These are phyloP conservation scores for Tachysurus fulvidraco DNA, from an alignment of 2,113 vertebrate species.

Conservation along the genomic window DNA sequence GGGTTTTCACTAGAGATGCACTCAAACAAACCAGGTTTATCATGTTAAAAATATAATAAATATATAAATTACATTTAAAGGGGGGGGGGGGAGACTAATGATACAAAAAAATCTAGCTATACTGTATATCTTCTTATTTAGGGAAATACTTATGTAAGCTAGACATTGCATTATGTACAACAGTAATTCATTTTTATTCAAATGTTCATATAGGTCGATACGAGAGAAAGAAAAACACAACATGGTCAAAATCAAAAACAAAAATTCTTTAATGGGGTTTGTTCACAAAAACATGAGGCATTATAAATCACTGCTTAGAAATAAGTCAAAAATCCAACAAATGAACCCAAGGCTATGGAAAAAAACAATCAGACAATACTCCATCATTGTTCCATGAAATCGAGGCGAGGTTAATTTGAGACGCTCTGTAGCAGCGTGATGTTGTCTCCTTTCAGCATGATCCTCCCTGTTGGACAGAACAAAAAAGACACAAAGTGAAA, in stretches of 20 bases:
- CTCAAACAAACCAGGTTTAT: too few relatives aligned
- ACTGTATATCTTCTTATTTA: background rate
- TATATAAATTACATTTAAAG: too few relatives aligned
- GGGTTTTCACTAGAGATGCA: too few relatives aligned
- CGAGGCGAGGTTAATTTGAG: conserved; percentile 72
- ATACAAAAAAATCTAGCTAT: too few relatives aligned
- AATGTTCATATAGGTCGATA: background rate
- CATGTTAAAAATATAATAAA: too few relatives aligned
- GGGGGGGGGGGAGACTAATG: too few relatives aligned
- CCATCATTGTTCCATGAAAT: background rate
- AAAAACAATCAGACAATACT: background rate
- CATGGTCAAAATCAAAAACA: conserved; percentile 6
- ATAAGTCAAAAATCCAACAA: conserved; percentile 21
- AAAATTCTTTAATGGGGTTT: conserved; percentile 29
- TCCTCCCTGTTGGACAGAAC: conserved; percentile 79
- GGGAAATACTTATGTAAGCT: background rate
- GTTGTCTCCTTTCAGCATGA: conserved; percentile 99
- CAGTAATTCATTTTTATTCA: background rate
- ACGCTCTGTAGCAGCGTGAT: conserved; percentile 97
- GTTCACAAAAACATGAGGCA: conserved; percentile 23
- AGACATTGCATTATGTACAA: background rate
- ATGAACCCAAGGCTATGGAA: conserved; percentile 11
- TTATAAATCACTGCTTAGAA: background rate
- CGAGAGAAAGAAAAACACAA: background rate
- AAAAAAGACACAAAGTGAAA: conserved; percentile 27